Evolutionary conservation across 2,113 vertebrate species (phyloP).

Genomic region (Theristicus caerulescens): DNA sequence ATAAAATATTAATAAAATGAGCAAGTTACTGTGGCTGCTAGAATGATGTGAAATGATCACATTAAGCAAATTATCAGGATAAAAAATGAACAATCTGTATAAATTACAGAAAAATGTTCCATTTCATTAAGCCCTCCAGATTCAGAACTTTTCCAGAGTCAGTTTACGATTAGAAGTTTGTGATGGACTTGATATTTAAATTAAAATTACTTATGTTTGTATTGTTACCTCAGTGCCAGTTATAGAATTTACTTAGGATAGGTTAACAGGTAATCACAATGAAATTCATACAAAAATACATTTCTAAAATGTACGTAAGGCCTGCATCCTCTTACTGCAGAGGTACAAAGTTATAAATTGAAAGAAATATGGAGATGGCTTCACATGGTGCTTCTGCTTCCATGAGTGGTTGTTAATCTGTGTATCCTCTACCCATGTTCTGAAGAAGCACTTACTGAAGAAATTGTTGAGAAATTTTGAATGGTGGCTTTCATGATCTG

Average conservation of each 20-base stretch:
- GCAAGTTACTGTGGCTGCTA: neutral
- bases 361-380: neutral
- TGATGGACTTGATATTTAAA: neutral
- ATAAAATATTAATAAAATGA: neutral
- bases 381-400: neutral
- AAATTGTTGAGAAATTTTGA: neutral
- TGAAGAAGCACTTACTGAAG: neutral
- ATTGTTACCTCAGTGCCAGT: neutral
- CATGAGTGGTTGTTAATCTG: neutral
- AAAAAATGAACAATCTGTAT: neutral
- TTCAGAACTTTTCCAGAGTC: neutral
- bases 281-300: neutral
- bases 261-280: neutral
- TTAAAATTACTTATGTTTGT: neutral
- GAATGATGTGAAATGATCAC: neutral
- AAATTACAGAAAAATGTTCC: neutral
- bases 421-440: neutral
- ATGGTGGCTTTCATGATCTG: neutral
- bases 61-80: neutral
- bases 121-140: neutral
- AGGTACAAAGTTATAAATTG: neutral
- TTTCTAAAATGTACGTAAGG: neutral
- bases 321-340: neutral
- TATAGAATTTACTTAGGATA: neutral
- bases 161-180: neutral